Evolutionary conservation across 2,797 vertebrate genomes (phyloP), one percentile per base, ranked within the genome.

Genomic region (Danio aesculapii): DNA sequence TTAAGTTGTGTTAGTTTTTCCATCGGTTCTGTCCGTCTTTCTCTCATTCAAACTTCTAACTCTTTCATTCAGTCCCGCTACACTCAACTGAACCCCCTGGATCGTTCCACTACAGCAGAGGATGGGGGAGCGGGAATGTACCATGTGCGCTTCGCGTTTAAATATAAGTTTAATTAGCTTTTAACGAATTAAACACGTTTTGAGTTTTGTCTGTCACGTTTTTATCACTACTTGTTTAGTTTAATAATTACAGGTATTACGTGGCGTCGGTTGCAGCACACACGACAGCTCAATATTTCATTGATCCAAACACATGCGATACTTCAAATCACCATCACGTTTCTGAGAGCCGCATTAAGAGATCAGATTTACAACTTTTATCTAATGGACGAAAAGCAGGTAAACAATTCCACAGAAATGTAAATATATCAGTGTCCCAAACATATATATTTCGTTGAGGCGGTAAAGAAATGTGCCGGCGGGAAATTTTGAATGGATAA

Each of bases 41-140:
- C 79, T 85, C 86, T 86, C 88, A 80, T 84, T 87, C 76, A 86
- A 30, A 61, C 55, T 87, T 84, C 69, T 62, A 78, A 47, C 44
- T 61, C 67, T 13, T 17, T 74, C 72, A 49, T 41, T 75, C 44
- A 39, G 19, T 14, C 53, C 57, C 21, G 44, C 17, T 47, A 8
- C 47, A 21, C 5, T 16, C 50, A 5, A 13, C 50, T 30, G 39
- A 43, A 5, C 39, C 11, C 69, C 16, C 52, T 14, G 70, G 70
- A 73, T 3, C 21, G 53, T 57, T 9, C 70, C 70, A 73, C 11
- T 14, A 30, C 30, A 30, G 30, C 30, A 30, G 30, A 19, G 30
- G 49, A 6, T 3, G 19, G 21, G 68, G 9, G 16, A 0, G 19
- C 30, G 13, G 88, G 89, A 84, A 81, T 58, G 84, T 77, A 88